Percentiles rank a stretch among this genome's conserved stretches.
Conservation (phyloP, 2,797 vertebrate species). For the Tangara arthus region DNA sequence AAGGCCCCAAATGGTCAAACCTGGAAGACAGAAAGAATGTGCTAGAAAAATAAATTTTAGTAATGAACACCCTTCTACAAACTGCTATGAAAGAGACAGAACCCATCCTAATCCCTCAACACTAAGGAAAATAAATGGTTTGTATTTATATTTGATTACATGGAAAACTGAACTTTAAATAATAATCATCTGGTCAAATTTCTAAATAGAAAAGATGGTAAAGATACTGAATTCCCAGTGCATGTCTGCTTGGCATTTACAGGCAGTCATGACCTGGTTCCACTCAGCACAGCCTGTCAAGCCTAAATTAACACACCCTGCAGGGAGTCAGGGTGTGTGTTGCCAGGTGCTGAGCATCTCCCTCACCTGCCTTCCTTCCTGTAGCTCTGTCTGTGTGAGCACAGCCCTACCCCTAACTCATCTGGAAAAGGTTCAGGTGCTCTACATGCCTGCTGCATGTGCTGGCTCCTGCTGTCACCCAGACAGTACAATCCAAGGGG, state of each 20-base stretch:
- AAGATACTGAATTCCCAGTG: not conserved
- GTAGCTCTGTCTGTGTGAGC: not conserved
- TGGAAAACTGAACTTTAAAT: not conserved
- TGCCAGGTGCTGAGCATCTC: not conserved
- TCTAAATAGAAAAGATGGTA: not conserved
- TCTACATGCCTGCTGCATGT: rapidly evolving
- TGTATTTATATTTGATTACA: not conserved
- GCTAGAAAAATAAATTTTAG: not conserved
- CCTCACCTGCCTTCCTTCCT: not conserved
- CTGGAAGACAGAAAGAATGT: not conserved
- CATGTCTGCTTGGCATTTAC: not conserved
- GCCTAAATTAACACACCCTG: not conserved
- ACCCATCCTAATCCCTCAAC: not conserved
- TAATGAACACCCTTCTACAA: not conserved
- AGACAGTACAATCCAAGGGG: not conserved
- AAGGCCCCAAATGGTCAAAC: not conserved
- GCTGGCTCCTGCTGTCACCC: not conserved
- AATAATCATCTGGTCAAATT: not conserved
- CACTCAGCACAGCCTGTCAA: not conserved
- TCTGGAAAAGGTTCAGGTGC: not conserved
- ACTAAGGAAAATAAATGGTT: not conserved
- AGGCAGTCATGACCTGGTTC: not conserved
- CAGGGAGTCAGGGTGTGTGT: rapidly evolving
- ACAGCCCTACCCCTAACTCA: not conserved
- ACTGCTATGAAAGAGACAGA: not conserved